Base-by-base conservation (phyloP, 2,113 vertebrate species). In the Callopanchax toddi region DNA sequence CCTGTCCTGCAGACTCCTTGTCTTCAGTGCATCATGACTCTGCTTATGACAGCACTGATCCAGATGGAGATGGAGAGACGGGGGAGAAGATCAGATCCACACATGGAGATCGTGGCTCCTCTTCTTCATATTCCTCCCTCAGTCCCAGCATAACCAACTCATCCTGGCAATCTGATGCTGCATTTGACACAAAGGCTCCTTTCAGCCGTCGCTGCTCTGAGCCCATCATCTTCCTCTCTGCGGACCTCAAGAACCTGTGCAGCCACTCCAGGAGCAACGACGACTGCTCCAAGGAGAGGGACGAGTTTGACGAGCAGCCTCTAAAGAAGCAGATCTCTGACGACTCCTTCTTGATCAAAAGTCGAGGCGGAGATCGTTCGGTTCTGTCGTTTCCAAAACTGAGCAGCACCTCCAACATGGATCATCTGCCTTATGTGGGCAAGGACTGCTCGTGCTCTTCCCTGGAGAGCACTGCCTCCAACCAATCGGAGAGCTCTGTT, bases 1-100 rank as follows among this genome's bases (percentile, higher is more conserved):
- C 22, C 57, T 22, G 0, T 17, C 59, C 44, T 59, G 13, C 89
- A 98, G 97, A 98, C 57, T 87, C 79, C 1, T 48, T 87, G 32
- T 89, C 76, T 3, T 90, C 82, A 37, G 91, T 93, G 46, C 95
- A 94, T 73, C 95, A 94, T 4, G 97, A 98, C 90, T 98, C 96
- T 0, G 96, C 96, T 0, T 97, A 97, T 0, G 95, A 97, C 84
- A 98, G 96, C 89, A 94, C 93, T 0, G 97, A 97, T 61, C 92
- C 92, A 0, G 96, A 99, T 15, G 83, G 67, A 0, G 95, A 96
- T 32, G 72, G 80, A 15, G 89, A 90, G 29, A 46, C 65, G 0
- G 5, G 21, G 16, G 50, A 79, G 42, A 75, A 60, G 6, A 55
- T 18, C n/a, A 20, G 26, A 40, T 65, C 49, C 39, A 34, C 58